Conservation (phyloP, 1,140 invertebrate species). For the Eubasilissa regina region DNA sequence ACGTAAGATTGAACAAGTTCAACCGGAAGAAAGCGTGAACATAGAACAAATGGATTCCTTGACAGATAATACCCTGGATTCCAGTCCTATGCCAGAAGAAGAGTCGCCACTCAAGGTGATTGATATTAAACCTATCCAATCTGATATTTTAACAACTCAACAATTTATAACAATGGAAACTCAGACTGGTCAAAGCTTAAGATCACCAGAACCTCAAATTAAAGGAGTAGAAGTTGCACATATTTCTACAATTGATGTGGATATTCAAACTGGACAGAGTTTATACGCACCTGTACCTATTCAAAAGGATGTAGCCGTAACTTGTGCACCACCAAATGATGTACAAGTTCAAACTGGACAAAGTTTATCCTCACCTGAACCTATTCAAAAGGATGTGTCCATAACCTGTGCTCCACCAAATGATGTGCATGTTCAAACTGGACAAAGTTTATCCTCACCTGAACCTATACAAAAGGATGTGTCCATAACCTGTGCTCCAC, state of each 20-base stretch:
- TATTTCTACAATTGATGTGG: slow-evolving; percentile 71
- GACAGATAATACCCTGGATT: slow-evolving; percentile 76
- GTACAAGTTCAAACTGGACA: slow-evolving; percentile 75
- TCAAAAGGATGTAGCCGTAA: slow-evolving; percentile 67
- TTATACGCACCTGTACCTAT: slow-evolving; percentile 61
- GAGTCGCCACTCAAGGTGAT: slow-evolving; percentile 53
- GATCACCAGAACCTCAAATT: slow-evolving; percentile 48
- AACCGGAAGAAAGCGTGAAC: slow-evolving; percentile 57
- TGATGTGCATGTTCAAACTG: slow-evolving; percentile 77
- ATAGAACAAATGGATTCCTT: slow-evolving; percentile 68
- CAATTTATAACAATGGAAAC: slow-evolving; percentile 70
- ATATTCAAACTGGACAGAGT: slow-evolving; percentile 77
- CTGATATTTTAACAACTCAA: slow-evolving; percentile 48
- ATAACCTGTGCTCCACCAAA: slow-evolving; percentile 71
- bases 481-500: slow-evolving; percentile 70
- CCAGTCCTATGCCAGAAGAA: slow-evolving; percentile 76
- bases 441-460: slow-evolving; percentile 64
- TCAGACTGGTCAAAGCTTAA: slow-evolving; percentile 74
- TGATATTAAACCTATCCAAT: slow-evolving; percentile 49
- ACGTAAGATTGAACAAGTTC: slow-evolving; percentile 63
- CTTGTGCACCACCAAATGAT: slow-evolving; percentile 72
- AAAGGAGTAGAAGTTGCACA: slow-evolving; percentile 70
- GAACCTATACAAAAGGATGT: slow-evolving; percentile 70
- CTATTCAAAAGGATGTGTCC: slow-evolving; percentile 65
- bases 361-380: slow-evolving; percentile 70